Conservation (phyloP, 1,140 invertebrate species). For the Philopotamus ludificatus region DNA sequence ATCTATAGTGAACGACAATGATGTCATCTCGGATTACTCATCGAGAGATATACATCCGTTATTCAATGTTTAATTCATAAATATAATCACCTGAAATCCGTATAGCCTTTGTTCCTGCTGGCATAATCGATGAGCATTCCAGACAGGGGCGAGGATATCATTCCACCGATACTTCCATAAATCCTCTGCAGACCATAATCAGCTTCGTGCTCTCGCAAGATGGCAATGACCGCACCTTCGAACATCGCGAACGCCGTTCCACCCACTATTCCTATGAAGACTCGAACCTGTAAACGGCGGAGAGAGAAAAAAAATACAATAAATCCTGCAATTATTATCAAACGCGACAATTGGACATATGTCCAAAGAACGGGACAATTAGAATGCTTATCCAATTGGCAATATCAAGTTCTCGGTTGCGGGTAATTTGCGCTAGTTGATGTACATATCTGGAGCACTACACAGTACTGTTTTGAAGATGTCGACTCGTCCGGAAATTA, state of each 20-base stretch:
- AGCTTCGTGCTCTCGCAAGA: conserved; percentile 72
- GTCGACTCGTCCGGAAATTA: no score
- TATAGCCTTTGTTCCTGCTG: conserved; percentile 60
- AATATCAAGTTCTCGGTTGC: neutral
- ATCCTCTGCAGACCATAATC: conserved; percentile 79
- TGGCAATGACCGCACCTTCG: conserved; percentile 78
- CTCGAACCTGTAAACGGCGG: conserved; percentile 55
- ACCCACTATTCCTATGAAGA: conserved; percentile 70
- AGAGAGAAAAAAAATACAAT: neutral
- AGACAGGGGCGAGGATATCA: conserved; percentile 76
- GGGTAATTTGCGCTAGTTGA: neutral
- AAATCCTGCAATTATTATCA: neutral
- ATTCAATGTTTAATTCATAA: no score
- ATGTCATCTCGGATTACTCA: no score
- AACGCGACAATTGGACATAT: no score
- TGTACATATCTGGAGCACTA: neutral
- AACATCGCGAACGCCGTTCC: conserved; percentile 80
- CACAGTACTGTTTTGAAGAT: neutral
- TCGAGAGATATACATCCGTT: no score
- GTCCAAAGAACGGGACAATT: no score
- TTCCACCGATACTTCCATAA: conserved; percentile 75
- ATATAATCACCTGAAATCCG: conserved; percentile 70
- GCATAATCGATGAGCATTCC: conserved; percentile 71
- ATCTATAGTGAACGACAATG: no score
- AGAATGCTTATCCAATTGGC: conserved; percentile 5